Evolutionary conservation across 2,888 invertebrate genomes (phyloP), one percentile per base, ranked within the genome.

Genomic region (Hecatera dysodea): DNA sequence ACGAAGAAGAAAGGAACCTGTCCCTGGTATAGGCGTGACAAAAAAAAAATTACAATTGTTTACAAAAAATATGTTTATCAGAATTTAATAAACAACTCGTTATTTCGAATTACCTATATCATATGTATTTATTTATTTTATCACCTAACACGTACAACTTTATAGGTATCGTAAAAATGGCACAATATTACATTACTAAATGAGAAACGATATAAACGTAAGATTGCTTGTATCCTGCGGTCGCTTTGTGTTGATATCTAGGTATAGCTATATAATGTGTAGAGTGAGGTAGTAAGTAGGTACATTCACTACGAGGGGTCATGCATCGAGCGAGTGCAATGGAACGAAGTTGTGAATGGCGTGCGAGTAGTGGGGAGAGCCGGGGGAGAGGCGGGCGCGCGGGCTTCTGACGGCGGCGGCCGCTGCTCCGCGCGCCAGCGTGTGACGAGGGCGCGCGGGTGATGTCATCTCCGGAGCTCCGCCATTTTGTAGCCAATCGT

Each of bases 321-420:
- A 88, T 82, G 84, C 83, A 85, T 85, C 81, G 85, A 82, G 86
- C 83, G 82, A 81, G 87, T 90, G 92, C 91, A 91, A 90, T 86
- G 86, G 85, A 90, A 91, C 87, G 75, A 77, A 89, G 85, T 92
- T 91, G 91, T 94, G 94, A 93, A 94, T 94, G 93, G 92, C 88
- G 87, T 64, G 73, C 78, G 88, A 83, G 73, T 76, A 76, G 79
- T 68, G 75, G 83, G 78, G 82, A 75, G 82, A 75, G 55, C 33
- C 56, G 76, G 61, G 83, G 78, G 75, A 64, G 76, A 77, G 78
- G 67, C 59, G 62, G 76, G 82, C 73, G 76, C 78, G 83, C 82
- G 73, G 78, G 76, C 82, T 84, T 78, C 70, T 72, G 80, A 78
- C 81, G 79, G 72, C 65, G 71, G 7, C n/a, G 55, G 80, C 79